These are phyloP conservation scores for Solenodon paradoxus DNA, from an alignment of 2,113 vertebrate genomes.

Conservation along the genomic window DNA sequence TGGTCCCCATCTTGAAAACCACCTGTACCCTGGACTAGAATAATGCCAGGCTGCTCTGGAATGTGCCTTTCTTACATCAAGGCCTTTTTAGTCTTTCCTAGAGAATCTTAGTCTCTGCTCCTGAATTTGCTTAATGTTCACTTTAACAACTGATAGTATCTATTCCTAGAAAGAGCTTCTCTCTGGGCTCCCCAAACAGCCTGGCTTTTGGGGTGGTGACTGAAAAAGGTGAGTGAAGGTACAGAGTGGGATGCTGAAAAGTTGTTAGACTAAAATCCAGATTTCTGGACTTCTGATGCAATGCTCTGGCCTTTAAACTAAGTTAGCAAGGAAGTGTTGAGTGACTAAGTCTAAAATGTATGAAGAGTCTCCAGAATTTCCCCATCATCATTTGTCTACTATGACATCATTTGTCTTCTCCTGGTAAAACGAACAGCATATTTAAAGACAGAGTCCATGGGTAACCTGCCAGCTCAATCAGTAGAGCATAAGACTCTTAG, in stretches of 20 bases:
- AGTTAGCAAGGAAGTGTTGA: neutral
- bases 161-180: neutral
- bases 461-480: too few species aligned
- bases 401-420: neutral
- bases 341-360: neutral
- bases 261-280: neutral
- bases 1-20: neutral
- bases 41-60: neutral
- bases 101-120: neutral
- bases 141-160: neutral
- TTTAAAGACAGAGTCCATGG: neutral
- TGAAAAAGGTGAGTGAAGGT: neutral
- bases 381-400: neutral
- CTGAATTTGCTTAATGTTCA: neutral
- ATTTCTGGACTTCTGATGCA: neutral
- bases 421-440: neutral
- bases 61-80: neutral
- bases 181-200: neutral
- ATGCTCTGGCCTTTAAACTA: neutral
- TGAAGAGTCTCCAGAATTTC: neutral
- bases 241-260: neutral
- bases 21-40: neutral
- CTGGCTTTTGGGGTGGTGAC: fast-evolving
- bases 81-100: neutral
- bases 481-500: too few species aligned